Evolutionary conservation across 2,888 invertebrate species (phyloP), one percentile per base, ranked within the genome.

Genomic region (Hesperia comma): DNA sequence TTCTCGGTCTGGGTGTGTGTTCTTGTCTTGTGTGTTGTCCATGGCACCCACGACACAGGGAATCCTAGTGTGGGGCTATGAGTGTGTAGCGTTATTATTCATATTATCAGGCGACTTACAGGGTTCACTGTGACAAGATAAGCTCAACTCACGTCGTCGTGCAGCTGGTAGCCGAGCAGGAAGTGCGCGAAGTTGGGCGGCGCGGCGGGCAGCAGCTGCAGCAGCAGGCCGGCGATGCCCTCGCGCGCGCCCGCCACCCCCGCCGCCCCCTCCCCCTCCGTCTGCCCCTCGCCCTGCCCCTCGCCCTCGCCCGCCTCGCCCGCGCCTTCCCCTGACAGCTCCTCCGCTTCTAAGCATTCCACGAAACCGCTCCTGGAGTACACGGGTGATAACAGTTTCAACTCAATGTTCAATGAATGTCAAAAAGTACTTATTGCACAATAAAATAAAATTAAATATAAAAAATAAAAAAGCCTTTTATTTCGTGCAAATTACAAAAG

Each of bases 101-200:
- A 26, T 26, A 5, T 26, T 26, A 26, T 26, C 26, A 26, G 26
- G 26, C 26, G 26, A 2, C n/a, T n/a, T n/a, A n/a, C n/a, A n/a
- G n/a, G n/a, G n/a, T n/a, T n/a, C n/a, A 5, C 26, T 26, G 26
- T 5, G 5, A 26, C 26, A 26, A 17, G 8, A 17, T 2, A 15
- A 46, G 17, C 12, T 7, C 1, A 19, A 4, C 94, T 93, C 51
- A 97, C 95, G 71, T 97, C 96, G 63, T 96, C 96, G 0, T 94
- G 93, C 5, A 97, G 92, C 75, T 98, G 96, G 84, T 98, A 98
- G 0, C 98, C 98, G 2, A 99, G 94, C 57, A 99, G 93, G 83
- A 96, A 97, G 83, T 98, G 98, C 0, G 97, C 95, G 8, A 99
- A 89, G 88, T 98, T 98, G 2, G 98, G 98, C 19, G 96, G 90